Conservation (phyloP, 2,797 vertebrate species). For the Gallinago stenura region DNA sequence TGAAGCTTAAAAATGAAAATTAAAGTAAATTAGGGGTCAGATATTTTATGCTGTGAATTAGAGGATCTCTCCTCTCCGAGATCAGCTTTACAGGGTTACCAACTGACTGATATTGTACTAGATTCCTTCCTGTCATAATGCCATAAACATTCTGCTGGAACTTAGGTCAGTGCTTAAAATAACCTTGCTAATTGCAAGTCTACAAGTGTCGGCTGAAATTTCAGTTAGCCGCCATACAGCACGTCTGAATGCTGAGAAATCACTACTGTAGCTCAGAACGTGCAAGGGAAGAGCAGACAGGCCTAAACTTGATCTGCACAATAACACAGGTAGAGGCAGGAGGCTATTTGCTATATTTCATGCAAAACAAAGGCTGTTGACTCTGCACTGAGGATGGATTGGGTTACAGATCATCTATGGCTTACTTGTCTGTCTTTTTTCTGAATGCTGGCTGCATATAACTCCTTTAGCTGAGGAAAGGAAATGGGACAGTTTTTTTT, state of each 20-base stretch:
- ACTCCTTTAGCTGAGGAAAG: conserved; percentile 28
- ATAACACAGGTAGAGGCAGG: conserved; percentile 38
- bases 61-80: neutral
- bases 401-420: conserved; percentile 38
- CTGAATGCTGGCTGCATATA: conserved; percentile 29
- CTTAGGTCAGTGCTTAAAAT: conserved; percentile 91
- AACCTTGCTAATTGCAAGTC: conserved; percentile 85
- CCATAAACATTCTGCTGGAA: conserved; percentile 83
- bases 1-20: neutral
- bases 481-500: conserved; percentile 16
- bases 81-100: conserved; percentile 70
- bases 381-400: conserved; percentile 50
- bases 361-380: conserved; percentile 48
- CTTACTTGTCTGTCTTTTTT: conserved; percentile 48
- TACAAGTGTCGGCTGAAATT: conserved; percentile 81
- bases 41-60: neutral
- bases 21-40: neutral
- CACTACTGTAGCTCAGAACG: conserved; percentile 55
- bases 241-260: conserved; percentile 75
- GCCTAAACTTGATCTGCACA: conserved; percentile 50
- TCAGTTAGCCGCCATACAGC: conserved; percentile 73
- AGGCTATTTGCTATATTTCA: neutral
- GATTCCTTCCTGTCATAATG: conserved; percentile 72
- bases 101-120: conserved; percentile 65
- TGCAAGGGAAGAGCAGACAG: conserved; percentile 41